Conservation (phyloP, 2,888 invertebrate genomes). For the Drosophila atroscutellata region DNA sequence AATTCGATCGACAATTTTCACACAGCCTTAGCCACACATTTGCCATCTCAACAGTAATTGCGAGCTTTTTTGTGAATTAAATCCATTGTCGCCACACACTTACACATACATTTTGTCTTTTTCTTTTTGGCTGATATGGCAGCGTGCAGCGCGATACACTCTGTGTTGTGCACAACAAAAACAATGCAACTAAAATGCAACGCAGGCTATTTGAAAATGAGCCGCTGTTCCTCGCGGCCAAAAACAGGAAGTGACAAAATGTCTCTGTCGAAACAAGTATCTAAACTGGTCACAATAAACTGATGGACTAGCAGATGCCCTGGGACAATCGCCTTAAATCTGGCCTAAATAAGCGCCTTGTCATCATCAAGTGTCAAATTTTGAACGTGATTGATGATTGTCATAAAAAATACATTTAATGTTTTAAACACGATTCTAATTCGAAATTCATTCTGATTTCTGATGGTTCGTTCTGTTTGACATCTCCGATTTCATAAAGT, state of each 20-base stretch:
- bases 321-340: background rate
- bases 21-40: conserved; percentile 55
- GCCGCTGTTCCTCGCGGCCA: conserved; percentile 29
- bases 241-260: conserved; percentile 62
- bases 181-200: conserved; percentile 64
- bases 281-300: background rate
- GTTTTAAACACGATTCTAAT: background rate
- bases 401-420: background rate
- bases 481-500: background rate
- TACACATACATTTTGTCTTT: conserved; percentile 2
- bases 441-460: background rate
- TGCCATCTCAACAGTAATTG: conserved; percentile 64
- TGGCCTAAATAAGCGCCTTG: background rate
- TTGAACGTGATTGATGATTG: too few relatives aligned
- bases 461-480: background rate
- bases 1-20: conserved; percentile 70
- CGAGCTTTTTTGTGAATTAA: conserved; percentile 62
- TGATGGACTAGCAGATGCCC: conserved; percentile 20
- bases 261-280: conserved; percentile 51
- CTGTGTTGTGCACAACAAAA: conserved; percentile 64
- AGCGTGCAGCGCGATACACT: conserved; percentile 61
- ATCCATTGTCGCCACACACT: background rate
- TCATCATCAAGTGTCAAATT: background rate
- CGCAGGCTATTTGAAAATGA: conserved; percentile 54
- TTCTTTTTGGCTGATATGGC: conserved; percentile 37